Base-by-base conservation (phyloP, 1,140 invertebrate species). In the Sesamia nonagrioides region DNA sequence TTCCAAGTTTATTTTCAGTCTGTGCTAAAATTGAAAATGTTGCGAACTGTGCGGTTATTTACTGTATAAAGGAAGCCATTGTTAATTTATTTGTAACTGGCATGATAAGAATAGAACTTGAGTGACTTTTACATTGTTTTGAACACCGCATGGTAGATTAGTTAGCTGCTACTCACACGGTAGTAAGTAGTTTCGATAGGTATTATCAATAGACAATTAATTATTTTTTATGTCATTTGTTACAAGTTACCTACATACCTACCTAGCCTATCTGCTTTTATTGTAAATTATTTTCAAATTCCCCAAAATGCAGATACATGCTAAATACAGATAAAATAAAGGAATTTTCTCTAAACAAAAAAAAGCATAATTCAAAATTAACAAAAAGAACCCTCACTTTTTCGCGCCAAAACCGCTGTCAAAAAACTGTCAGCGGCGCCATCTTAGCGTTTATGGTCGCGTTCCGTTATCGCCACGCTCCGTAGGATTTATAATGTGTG, bases 401-500 rank as follows among this genome's bases (percentile, higher is more conserved):
- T 86, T 89, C 86, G 83, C 90, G 90, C 88, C 84, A 84, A 88
- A 89, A 86, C 85, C 60, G 84, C 82, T 89, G 87, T 88, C 88
- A 92, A 71, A 77, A 77, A 85, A 79, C 81, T 89, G 87, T 91
- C 85, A 90, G 50, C 69, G 81, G 58, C 86, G 91, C 90, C 90
- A 91, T 91, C 86, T 89, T 88, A 72, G 74, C 74, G 52, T 84
- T 87, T 88, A 88, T 79, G 81, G 84, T 54, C 76, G 81, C 88
- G 86, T 88, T 86, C 82, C 83, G 80, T 90, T 92, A 92, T 91
- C 92, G 83, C 77, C 81, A 89, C 90, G 89, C 84, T 90, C 84
- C 83, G 86, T 73, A 78, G 88, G 90, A 89, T 92, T 92, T 93
- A 93, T 92, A 93, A 93, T 93, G 88, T 92, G 91, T 92, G 91